Conservation (phyloP, 2,888 invertebrate species). For the Himalopsyche tibetana region DNA sequence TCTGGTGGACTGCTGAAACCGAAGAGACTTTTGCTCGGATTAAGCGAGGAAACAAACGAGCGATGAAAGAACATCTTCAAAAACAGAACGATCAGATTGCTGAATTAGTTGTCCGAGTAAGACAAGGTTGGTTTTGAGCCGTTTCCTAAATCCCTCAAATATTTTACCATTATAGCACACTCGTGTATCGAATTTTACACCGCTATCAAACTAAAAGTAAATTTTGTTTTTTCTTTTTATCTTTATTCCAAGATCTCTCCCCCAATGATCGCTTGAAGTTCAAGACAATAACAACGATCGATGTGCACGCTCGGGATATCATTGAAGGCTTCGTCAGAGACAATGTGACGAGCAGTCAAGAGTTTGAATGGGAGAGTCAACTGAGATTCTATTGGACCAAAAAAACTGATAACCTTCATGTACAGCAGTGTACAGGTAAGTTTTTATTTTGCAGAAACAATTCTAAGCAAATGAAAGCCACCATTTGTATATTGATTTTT, state of each 20-base stretch:
- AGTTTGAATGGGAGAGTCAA: slow-evolving; percentile 97
- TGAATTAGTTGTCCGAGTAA: slow-evolving; percentile 86
- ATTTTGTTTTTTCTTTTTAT: neutral
- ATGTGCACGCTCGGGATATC: slow-evolving; percentile 94
- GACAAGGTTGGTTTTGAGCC: slow-evolving; percentile 70
- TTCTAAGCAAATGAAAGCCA: too few species aligned
- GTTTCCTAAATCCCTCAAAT: too few species aligned
- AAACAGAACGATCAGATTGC: slow-evolving; percentile 88
- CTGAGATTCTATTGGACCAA: slow-evolving; percentile 94
- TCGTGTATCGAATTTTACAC: neutral
- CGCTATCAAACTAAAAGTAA: neutral
- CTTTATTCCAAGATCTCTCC: slow-evolving; percentile 77
- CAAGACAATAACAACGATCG: slow-evolving; percentile 91
- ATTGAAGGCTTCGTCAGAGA: slow-evolving; percentile 88
- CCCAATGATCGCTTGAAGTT: slow-evolving; percentile 92
- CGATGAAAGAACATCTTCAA: slow-evolving; percentile 92
- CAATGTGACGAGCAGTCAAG: slow-evolving; percentile 88
- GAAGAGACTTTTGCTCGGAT: slow-evolving; percentile 89
- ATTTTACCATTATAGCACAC: too few species aligned
- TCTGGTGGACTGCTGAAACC: slow-evolving; percentile 98
- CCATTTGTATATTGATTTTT: too few species aligned
- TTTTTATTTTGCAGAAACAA: neutral
- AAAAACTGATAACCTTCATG: slow-evolving; percentile 86
- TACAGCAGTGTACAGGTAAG: slow-evolving; percentile 87
- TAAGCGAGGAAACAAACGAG: slow-evolving; percentile 85